These are phyloP conservation scores for human DNA, from an alignment of 2,113 vertebrate species.

Conservation along the genomic window DNA sequence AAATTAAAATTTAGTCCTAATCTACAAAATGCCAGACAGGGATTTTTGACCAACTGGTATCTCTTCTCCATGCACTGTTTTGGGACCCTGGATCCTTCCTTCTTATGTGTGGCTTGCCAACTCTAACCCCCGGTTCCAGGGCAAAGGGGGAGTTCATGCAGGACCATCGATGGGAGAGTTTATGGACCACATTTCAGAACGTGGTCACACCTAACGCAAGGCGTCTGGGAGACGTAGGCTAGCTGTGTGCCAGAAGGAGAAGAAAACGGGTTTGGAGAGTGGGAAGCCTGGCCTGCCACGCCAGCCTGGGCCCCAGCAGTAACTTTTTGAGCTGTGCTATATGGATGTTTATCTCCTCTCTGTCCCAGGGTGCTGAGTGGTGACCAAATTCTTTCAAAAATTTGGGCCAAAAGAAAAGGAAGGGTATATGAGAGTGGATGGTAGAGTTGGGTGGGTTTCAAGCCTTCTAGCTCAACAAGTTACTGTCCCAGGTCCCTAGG, in stretches of 20 bases:
- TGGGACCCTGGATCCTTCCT: background rate
- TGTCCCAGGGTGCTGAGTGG: background rate
- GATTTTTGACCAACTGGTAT: background rate
- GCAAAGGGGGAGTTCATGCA: background rate
- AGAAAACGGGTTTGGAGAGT: accelerated
- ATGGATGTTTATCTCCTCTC: background rate
- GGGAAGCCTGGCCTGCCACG: background rate
- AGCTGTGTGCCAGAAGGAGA: background rate
- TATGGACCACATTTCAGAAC: background rate
- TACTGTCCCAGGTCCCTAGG: background rate
- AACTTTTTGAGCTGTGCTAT: background rate
- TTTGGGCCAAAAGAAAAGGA: background rate
- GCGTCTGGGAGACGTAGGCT: background rate
- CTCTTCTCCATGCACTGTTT: background rate
- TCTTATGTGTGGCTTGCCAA: too few relatives aligned
- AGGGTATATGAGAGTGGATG: background rate
- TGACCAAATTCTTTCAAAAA: background rate
- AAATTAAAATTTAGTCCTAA: background rate
- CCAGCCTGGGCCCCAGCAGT: background rate
- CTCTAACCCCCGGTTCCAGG: background rate
- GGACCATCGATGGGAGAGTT: background rate
- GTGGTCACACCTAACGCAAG: background rate
- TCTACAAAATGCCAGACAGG: background rate
- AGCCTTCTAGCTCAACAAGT: background rate
- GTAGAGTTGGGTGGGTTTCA: background rate